Evolutionary conservation across 30 jellyfish, hydroid and myxozoan genomes (phyloP).

Genomic region (Catostylus mosaicus): DNA sequence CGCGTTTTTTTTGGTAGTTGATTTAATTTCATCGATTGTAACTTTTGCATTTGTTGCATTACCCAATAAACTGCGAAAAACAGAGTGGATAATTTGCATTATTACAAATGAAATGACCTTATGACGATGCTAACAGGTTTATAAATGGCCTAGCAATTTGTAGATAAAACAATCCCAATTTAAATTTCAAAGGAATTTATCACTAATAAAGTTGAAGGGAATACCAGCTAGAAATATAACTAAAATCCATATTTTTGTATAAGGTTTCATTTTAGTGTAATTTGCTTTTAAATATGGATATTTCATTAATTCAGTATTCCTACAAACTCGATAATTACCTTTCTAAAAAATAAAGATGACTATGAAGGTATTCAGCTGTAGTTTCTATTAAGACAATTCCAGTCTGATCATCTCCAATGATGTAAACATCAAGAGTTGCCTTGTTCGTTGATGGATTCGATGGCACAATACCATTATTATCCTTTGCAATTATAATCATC

Average conservation of each 20-base stretch:
- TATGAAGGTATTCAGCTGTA: slow-evolving; percentile 32
- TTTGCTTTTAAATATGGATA: no score
- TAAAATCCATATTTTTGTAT: neutral
- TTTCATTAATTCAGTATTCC: no score
- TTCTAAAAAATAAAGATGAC: neutral
- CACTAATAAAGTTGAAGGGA: no score
- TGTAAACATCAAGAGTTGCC: slow-evolving; percentile 6
- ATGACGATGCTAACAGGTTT: no score
- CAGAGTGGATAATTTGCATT: no score
- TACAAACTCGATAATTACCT: no score
- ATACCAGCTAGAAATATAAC: no score
- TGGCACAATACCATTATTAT: slow-evolving; percentile 44
- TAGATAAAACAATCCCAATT: no score
- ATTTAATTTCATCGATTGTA: slow-evolving; percentile 18
- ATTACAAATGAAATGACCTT: no score
- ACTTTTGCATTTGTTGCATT: slow-evolving; percentile 35
- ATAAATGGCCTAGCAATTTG: no score
- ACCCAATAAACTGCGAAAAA: slow-evolving; percentile 47
- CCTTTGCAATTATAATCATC: slow-evolving; percentile 40
- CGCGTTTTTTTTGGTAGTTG: slow-evolving; percentile 39
- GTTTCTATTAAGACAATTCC: slow-evolving; percentile 42
- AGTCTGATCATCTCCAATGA: slow-evolving; percentile 44
- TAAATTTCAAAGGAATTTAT: no score
- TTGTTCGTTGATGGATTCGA: slow-evolving; percentile 28
- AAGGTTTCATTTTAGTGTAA: no score